Conservation (phyloP, 2,888 invertebrate species). For the Drosophila borealis region DNA sequence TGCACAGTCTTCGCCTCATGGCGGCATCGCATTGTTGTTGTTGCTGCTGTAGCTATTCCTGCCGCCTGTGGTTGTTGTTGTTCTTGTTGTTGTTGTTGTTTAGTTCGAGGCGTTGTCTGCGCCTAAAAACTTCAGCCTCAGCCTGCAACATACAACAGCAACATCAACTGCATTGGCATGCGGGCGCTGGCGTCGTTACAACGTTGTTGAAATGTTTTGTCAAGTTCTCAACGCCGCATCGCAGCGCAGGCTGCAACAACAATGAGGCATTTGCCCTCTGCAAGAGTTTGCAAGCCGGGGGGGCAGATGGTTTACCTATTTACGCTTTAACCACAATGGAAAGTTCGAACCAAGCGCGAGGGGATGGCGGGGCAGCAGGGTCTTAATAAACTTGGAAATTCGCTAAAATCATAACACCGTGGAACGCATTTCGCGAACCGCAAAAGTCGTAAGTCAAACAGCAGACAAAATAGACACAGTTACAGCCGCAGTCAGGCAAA, state of each 20-base stretch:
- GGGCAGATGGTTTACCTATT: slow-evolving; percentile 48
- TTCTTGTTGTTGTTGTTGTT: slow-evolving; percentile 51
- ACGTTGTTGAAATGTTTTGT: slow-evolving; percentile 78
- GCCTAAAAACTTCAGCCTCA: slow-evolving; percentile 73
- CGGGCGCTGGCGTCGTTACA: slow-evolving; percentile 70
- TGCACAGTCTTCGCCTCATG: slow-evolving; percentile 69
- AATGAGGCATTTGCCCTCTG: slow-evolving; percentile 73
- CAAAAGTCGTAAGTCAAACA: slow-evolving; percentile 77
- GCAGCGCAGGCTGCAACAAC: slow-evolving; percentile 39
- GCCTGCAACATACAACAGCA: slow-evolving; percentile 35
- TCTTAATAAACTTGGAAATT: slow-evolving; percentile 59
- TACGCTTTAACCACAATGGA: slow-evolving; percentile 64
- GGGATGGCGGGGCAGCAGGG: neutral
- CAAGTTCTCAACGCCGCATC: slow-evolving; percentile 67
- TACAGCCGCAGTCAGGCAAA: slow-evolving; percentile 31
- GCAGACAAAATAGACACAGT: slow-evolving; percentile 43
- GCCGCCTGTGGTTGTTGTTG: slow-evolving; percentile 10
- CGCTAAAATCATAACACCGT: slow-evolving; percentile 69
- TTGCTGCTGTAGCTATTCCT: slow-evolving; percentile 20
- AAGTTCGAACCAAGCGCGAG: slow-evolving; percentile 27
- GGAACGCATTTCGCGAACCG: slow-evolving; percentile 60
- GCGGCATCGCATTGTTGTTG: slow-evolving; percentile 67
- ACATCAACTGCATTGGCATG: slow-evolving; percentile 66
- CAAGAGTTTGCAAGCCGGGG: neutral
- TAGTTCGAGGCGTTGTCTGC: slow-evolving; percentile 77